Evolutionary conservation across 2,888 invertebrate genomes (phyloP), one percentile per base, ranked within the genome.

Genomic region (Gasteruption jaculator): DNA sequence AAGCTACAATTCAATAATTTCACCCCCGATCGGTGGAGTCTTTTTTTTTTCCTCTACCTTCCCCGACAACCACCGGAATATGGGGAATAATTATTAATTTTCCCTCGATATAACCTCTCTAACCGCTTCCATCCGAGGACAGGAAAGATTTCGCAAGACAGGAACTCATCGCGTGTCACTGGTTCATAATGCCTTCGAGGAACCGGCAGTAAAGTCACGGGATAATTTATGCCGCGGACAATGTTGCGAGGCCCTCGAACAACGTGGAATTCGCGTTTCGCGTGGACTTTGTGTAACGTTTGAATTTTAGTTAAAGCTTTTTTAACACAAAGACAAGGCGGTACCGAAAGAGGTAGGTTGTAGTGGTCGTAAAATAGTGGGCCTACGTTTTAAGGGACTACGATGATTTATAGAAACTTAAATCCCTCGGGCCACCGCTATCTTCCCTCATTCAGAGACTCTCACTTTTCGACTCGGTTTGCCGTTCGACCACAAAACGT

Each of bases 331-430:
- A 56, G 54, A 53, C 51, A 46, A 49, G 58, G 49, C 49, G 51
- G 53, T 43, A 41, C 48, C 43, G 44, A 45, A 43, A 44, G 45
- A n/a, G n/a, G 25, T 18, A 44, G 54, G 54, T 57, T 53, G 60
- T 59, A 58, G 54, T n/a, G 58, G 49, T 63, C 64, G 63, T 65
- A 65, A 64, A n/a, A 65, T 61, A 57, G 55, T 53, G 60, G 61
- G 51, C 58, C 60, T n/a, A 57, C 56, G 58, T 63, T 63, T 62
- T 58, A 61, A 64, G 59, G 56, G 59, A 61, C 57, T 53, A 43
- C 58, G 54, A 67, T 69, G 70, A 69, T 70, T 69, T 70, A 70
- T 68, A 64, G 68, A 68, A 68, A 66, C 63, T 59, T 63, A 63
- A 62, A 60, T 62, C 57, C 59, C 59, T 49, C 52, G 53, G 58